A percentile compares a stretch with the other conserved stretches of the same genome.
These are phyloP conservation scores for Steinernema khuongi DNA, from an alignment of 1,140 invertebrate species.

Conservation along the genomic window DNA sequence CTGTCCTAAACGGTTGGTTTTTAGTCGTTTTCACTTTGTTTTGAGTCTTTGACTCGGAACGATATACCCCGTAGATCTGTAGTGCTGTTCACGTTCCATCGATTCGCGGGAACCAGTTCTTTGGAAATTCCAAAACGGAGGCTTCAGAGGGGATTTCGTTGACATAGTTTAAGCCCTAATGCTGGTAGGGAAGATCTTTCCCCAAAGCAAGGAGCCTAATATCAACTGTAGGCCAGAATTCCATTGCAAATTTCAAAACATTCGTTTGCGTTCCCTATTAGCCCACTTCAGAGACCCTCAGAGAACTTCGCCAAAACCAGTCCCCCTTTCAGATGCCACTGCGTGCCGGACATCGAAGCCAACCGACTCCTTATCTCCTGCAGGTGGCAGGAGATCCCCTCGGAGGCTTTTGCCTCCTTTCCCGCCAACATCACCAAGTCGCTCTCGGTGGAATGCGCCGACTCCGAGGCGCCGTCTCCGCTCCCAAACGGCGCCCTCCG, in stretches of 20 bases:
- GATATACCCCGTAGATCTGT: not conserved
- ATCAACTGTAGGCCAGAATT: too few species aligned
- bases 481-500: not conserved
- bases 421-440: slow-evolving; percentile 12
- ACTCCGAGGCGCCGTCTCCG: not conserved
- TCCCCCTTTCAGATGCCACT: not conserved
- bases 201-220: too few species aligned
- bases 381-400: not conserved
- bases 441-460: not conserved
- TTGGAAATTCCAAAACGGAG: too few species aligned
- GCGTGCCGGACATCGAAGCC: slow-evolving; percentile 6
- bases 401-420: not conserved
- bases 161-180: too few species aligned
- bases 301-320: not conserved
- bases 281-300: too few species aligned
- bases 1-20: not conserved
- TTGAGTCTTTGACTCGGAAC: not conserved
- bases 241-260: too few species aligned
- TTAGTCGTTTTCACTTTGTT: not conserved
- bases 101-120: too few species aligned
- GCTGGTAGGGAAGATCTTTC: too few species aligned
- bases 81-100: too few species aligned
- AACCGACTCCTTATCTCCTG: slow-evolving; percentile 4
- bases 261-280: too few species aligned
- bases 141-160: too few species aligned